A percentile compares a stretch with the other conserved stretches of the same genome.
These are phyloP conservation scores for Calidris pygmaea DNA, from an alignment of 2,113 vertebrate species.

Conservation along the genomic window DNA sequence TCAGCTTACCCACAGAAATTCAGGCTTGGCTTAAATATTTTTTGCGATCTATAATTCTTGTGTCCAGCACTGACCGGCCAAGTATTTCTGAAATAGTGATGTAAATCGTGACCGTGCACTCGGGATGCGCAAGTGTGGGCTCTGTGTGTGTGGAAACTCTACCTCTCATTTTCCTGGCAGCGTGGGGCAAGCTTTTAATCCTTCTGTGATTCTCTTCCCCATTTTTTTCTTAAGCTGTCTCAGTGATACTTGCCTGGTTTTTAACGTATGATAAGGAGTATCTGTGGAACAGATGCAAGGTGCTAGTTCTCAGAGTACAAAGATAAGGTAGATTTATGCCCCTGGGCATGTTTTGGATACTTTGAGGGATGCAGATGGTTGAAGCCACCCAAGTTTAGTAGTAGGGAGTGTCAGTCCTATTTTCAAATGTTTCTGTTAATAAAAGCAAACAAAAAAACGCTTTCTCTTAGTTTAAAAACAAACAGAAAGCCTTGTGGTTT, in stretches of 20 bases:
- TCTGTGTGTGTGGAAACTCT: fast-evolving
- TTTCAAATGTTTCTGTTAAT: not conserved
- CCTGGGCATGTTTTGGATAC: not conserved
- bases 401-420: not conserved
- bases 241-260: not conserved
- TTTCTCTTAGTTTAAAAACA: not conserved
- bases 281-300: not conserved
- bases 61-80: not conserved
- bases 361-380: not conserved
- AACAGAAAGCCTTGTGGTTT: not conserved
- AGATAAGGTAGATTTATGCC: not conserved
- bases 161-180: not conserved
- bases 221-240: not conserved
- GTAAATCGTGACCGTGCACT: not conserved
- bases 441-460: not conserved
- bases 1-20: not conserved
- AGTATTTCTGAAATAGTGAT: not conserved
- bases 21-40: not conserved
- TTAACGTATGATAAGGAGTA: not conserved
- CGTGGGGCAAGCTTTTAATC: not conserved
- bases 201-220: not conserved
- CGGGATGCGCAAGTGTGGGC: fast-evolving
- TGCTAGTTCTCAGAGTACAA: not conserved
- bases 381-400: not conserved
- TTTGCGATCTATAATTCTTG: not conserved